A percentile compares a stretch with the other conserved stretches of the same genome.
phyloP scores from a whole-genome alignment of 2,113 vertebrate species.

The Phalacrocorax pelagicus region DNA sequence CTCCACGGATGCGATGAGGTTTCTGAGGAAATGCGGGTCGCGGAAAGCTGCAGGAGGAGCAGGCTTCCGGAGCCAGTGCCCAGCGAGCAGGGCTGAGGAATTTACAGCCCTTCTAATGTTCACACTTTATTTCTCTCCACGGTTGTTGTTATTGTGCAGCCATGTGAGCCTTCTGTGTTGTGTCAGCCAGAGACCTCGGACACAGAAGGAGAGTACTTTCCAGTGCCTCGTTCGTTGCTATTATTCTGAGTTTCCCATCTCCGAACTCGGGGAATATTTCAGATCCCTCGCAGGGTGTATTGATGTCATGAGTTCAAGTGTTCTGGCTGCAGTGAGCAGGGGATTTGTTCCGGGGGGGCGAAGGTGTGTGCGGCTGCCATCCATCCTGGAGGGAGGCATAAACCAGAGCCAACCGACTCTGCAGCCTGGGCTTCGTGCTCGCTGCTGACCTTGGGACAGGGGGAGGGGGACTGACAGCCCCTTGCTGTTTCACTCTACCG shows the following conservation, averaged over 20 bases:
- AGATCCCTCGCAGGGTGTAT: neutral
- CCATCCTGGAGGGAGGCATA: neutral
- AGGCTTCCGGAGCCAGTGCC: neutral
- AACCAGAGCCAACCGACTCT: neutral
- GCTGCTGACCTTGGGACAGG: neutral
- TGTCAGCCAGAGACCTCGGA: neutral
- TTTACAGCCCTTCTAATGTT: conserved; percentile 23
- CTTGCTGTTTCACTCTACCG: neutral
- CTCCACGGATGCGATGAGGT: rapidly evolving
- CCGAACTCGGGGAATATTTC: neutral
- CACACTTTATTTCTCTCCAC: conserved; percentile 1
- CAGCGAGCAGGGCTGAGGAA: neutral
- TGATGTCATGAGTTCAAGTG: neutral
- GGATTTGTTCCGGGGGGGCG: neutral
- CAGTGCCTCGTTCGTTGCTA: neutral
- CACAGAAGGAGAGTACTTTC: neutral
- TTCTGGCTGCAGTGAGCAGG: neutral
- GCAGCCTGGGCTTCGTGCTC: neutral
- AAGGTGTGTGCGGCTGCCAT: neutral
- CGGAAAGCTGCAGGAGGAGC: neutral
- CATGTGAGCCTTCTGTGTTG: neutral
- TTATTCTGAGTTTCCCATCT: neutral
- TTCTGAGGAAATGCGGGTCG: neutral
- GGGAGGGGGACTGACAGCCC: neutral
- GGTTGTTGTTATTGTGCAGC: neutral